Conservation (phyloP, 1,140 invertebrate species). For the Drosophila ercepeae region DNA sequence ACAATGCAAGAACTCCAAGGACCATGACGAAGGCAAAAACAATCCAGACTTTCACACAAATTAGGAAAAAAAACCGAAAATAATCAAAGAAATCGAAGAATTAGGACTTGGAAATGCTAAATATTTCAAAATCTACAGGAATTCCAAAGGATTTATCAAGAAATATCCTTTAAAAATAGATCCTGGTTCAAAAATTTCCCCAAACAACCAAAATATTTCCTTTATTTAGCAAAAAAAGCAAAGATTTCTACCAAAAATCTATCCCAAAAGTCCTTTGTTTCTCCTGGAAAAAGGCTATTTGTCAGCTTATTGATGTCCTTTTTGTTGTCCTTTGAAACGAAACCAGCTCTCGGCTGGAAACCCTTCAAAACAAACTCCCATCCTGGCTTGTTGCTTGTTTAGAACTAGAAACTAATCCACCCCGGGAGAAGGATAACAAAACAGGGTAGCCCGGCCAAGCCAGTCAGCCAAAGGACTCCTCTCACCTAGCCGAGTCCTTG, state of each 20-base stretch:
- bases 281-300: neutral
- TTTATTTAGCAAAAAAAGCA: too few relatives aligned
- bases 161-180: too few relatives aligned
- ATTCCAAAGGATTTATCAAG: too few relatives aligned
- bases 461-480: too few relatives aligned
- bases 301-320: neutral
- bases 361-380: neutral
- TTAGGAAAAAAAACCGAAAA: too few relatives aligned
- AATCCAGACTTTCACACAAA: neutral
- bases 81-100: neutral
- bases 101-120: neutral
- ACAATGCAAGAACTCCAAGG: constrained; percentile 3
- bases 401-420: constrained; percentile 41
- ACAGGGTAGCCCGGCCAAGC: constrained; percentile 40
- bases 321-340: neutral
- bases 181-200: too few relatives aligned
- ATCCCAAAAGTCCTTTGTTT: neutral
- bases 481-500: neutral
- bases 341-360: neutral
- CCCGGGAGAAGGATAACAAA: constrained; percentile 24
- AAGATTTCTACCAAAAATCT: too few relatives aligned
- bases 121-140: too few relatives aligned
- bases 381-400: constrained; percentile 1
- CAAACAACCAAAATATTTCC: too few relatives aligned
- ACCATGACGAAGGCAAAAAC: constrained; percentile 11